Percentiles rank a stretch among this genome's conserved stretches.
phyloP scores from a whole-genome alignment of 1,140 invertebrate species.

The Megathymus violae region DNA sequence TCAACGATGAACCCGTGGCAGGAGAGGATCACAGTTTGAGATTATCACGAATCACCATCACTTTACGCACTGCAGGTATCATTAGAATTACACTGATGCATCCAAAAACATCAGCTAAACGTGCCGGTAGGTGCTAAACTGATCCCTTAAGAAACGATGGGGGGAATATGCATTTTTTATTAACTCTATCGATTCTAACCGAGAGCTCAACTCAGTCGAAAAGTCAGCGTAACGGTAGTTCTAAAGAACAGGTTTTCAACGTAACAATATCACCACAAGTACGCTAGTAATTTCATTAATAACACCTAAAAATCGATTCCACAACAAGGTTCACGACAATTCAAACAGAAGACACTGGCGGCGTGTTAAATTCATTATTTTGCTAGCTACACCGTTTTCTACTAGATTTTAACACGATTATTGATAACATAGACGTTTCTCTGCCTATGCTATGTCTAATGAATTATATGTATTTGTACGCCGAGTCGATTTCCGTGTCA shows the following conservation, averaged over 20 bases:
- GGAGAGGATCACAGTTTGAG: conserved; percentile 3
- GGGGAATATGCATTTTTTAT: conserved; percentile 82
- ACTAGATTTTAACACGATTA: conserved; percentile 35
- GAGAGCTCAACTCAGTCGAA: conserved; percentile 36
- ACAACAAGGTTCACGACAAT: conserved; percentile 76
- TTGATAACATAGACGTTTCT: conserved; percentile 37
- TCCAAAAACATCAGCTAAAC: conserved; percentile 45
- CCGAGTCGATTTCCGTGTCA: conserved; percentile 54
- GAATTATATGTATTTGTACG: conserved; percentile 38
- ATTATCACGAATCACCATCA: conserved; percentile 45
- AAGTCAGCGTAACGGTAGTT: conserved; percentile 49
- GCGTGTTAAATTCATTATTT: conserved; percentile 78
- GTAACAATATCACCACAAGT: conserved; percentile 71
- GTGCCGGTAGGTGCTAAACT: conserved; percentile 64
- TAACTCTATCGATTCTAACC: conserved; percentile 73
- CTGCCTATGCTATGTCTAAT: conserved; percentile 35
- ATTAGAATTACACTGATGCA: conserved; percentile 43
- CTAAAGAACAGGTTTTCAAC: conserved; percentile 56
- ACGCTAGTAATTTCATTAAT: conserved; percentile 81
- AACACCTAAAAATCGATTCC: conserved; percentile 81
- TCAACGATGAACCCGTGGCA: conserved; percentile 15
- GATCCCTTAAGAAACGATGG: conserved; percentile 71
- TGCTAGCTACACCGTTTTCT: conserved; percentile 54
- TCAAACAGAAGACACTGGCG: conserved; percentile 73
- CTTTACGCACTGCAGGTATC: conserved; percentile 48